These are phyloP conservation scores for Dolichomitus sp. DNA, from an alignment of 2,888 invertebrate species.

Conservation along the genomic window DNA sequence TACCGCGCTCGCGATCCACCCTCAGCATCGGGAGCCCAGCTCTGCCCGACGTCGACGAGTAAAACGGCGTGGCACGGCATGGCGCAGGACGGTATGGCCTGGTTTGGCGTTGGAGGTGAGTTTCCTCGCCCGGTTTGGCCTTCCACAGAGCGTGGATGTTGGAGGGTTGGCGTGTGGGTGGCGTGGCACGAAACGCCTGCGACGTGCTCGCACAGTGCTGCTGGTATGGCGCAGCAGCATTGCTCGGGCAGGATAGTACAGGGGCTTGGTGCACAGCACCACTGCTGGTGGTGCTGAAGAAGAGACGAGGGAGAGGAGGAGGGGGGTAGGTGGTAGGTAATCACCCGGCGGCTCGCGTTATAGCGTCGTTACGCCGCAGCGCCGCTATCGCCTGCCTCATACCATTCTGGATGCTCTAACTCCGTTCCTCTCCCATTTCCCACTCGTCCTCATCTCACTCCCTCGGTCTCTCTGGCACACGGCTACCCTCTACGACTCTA, in stretches of 20 bases:
- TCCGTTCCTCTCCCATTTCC: slow-evolving; percentile 39
- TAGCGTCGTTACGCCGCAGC: slow-evolving; percentile 86
- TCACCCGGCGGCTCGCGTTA: slow-evolving; percentile 86
- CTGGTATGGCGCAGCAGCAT: slow-evolving; percentile 61
- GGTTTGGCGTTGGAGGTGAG: slow-evolving; percentile 28
- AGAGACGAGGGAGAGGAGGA: slow-evolving; percentile 68
- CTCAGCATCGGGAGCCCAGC: slow-evolving; percentile 46
- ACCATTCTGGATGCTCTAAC: slow-evolving; percentile 57
- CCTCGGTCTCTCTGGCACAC: slow-evolving; percentile 34
- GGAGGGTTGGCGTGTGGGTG: slow-evolving; percentile 49
- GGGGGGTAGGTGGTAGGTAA: slow-evolving; percentile 83
- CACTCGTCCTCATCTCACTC: slow-evolving; percentile 62
- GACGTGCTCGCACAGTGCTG: slow-evolving; percentile 29
- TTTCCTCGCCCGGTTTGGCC: slow-evolving; percentile 37
- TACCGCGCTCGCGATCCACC: slow-evolving; percentile 14
- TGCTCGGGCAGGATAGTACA: slow-evolving; percentile 40
- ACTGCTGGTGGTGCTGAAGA: slow-evolving; percentile 41
- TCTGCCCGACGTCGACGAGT: slow-evolving; percentile 48
- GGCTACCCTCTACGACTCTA: slow-evolving; percentile 37
- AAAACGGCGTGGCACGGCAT: slow-evolving; percentile 63
- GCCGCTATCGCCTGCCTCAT: slow-evolving; percentile 79
- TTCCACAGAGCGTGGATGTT: slow-evolving; percentile 34
- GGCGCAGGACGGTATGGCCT: slow-evolving; percentile 20
- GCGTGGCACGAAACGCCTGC: slow-evolving; percentile 61
- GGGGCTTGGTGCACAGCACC: slow-evolving; percentile 51